Conservation (phyloP, 2,888 invertebrate genomes). For the Lathronympha strigana region DNA sequence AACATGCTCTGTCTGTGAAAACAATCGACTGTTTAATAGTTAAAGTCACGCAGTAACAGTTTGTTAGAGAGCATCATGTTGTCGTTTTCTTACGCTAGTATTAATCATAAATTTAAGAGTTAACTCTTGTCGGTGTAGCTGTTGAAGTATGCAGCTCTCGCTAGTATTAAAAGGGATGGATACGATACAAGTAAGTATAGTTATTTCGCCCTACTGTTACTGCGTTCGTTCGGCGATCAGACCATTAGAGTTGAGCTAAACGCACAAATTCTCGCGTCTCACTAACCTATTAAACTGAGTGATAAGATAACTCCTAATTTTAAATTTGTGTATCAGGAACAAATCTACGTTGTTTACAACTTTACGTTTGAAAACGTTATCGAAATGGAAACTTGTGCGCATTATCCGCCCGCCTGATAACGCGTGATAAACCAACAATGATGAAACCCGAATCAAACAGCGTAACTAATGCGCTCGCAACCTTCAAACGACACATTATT, state of each 20-base stretch:
- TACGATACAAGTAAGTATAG: too few relatives aligned
- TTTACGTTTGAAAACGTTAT: slow-evolving; percentile 29
- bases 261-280: slow-evolving; percentile 15
- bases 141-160: too few relatives aligned
- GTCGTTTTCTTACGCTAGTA: too few relatives aligned
- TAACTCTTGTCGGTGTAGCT: too few relatives aligned
- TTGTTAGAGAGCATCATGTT: too few relatives aligned
- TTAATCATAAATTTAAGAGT: too few relatives aligned
- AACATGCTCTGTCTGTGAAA: slow-evolving; percentile 34
- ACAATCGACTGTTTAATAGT: slow-evolving; percentile 6
- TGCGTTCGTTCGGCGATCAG: too few relatives aligned
- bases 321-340: slow-evolving; percentile 16
- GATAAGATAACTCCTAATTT: slow-evolving; percentile 31
- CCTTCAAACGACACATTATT: slow-evolving; percentile 33
- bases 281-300: slow-evolving; percentile 37
- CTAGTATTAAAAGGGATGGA: too few relatives aligned
- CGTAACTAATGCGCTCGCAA: slow-evolving; percentile 31
- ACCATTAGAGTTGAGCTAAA: background rate
- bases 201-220: too few relatives aligned
- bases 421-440: slow-evolving; percentile 38
- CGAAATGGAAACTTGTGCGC: slow-evolving; percentile 37
- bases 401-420: slow-evolving; percentile 35
- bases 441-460: slow-evolving; percentile 38
- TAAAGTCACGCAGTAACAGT: too few relatives aligned
- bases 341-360: slow-evolving; percentile 36